Evolutionary conservation across 2,797 vertebrate genomes (phyloP), one percentile per base, ranked within the genome.

Genomic region (Siniperca scherzeri): DNA sequence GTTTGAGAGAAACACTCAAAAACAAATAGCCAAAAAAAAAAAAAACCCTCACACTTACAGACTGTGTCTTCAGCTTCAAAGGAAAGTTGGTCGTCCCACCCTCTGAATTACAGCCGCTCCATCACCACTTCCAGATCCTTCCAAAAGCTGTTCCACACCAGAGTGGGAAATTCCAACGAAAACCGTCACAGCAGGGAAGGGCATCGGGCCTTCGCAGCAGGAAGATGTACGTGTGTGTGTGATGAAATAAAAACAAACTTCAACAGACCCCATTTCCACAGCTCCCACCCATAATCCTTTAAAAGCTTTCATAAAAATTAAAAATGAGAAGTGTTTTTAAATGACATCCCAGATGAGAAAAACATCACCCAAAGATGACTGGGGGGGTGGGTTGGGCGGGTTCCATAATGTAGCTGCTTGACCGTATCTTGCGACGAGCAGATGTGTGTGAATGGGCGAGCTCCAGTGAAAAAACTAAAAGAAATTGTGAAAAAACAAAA

Each of bases 161-260:
- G 85, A 89, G 84, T 84, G 87, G 92, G 92, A 93, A 91, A 92
- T 94, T 93, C 93, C 91, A 89, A 74, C 42, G 50, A 90, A 92
- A 94, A 81, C 89, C 77, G 0, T 88, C 87, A 74, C 92, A 93
- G 90, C 91, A 86, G 90, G 92, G 88, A 87, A 91, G 67, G 89
- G 89, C 81, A 80, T 84, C 16, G 13, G 69, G 83, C 81, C 52
- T 75, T 77, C 21, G 25, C 80, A 85, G 76, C 80, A 78, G 71
- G 73, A 77, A 74, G 55, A 88, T 80, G 46, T 25, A 21, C 2
- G 17, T 57, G 38, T 75, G 57, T 57, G 62, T 70, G 65, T 60
- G 65, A 44, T 80, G 66, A 66, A 86, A 87, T 82, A 85, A 87
- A 89, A 86, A 90, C 56, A 85, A 88, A 76, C 80, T 90, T 71